Evolutionary conservation across 2,888 invertebrate genomes (phyloP), one percentile per base, ranked within the genome.

Genomic region (Ophion ellenae): DNA sequence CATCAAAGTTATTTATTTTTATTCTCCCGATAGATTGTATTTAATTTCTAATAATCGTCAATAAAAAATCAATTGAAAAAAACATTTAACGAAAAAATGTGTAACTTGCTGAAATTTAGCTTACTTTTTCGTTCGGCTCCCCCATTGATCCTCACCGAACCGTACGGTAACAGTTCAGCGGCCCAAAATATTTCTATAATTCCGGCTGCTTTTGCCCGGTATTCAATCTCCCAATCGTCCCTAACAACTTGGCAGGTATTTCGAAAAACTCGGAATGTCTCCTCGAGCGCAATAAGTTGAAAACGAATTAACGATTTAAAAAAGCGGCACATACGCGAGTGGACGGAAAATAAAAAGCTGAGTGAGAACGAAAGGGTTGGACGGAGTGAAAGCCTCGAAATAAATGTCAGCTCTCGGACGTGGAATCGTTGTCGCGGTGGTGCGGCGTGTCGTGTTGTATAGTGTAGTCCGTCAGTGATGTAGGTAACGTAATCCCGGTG

Each of bases 401-500:
- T 91, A 89, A 91, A 90, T 91, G 91, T 91, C 91, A 90, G 86
- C 90, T 87, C 88, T 89, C 83, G 83, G 78, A 77, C 66, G 71
- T 64, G 32, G 71, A 53, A 70, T 53, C 63, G 64, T 61, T 47
- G 14, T 71, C 80, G 71, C 28, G 17, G 63, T 61, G 67, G 53
- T 53, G 53, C 53, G 24, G 76, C 28, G 83, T 71, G 47, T n/a
- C 53, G 53, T 53, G 53, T 77, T 64, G 69, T 66, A 83, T 63
- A 73, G 9, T 32, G 53, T 40, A 73, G 53, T 53, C 63, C 67
- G 59, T 47, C 63, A 71, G 53, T 76, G 81, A 84, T 78, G 82
- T 79, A 81, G 90, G 91, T 91, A 91, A 91, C 91, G 91, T 90
- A 91, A 91, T 91, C 91, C 91, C 87, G 89, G 75, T 84, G 83